These are phyloP conservation scores for Halcyon badia DNA, from an alignment of 2,797 vertebrate species.

Conservation along the genomic window DNA sequence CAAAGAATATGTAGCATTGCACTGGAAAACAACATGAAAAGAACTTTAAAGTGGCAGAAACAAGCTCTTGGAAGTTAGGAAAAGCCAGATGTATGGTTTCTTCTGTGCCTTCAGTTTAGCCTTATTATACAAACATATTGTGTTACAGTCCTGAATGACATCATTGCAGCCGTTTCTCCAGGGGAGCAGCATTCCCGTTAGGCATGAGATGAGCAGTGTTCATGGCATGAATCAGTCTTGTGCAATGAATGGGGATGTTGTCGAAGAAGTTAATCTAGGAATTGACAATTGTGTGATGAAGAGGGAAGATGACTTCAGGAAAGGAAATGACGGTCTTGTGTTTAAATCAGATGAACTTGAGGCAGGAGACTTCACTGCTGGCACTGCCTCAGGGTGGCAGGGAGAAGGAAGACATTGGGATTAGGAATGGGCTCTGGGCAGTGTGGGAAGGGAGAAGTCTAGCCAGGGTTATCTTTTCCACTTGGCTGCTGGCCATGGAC, in stretches of 20 bases:
- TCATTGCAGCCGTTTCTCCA: neutral
- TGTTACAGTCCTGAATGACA: neutral
- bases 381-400: neutral
- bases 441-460: neutral
- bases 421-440: neutral
- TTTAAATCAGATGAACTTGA: conserved; percentile 13
- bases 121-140: neutral
- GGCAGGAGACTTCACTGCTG: neutral
- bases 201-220: neutral
- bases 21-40: neutral
- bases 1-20: neutral
- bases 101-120: neutral
- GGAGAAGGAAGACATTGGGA: neutral
- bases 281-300: neutral
- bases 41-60: neutral
- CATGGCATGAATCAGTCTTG: neutral
- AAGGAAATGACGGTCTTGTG: neutral
- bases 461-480: neutral
- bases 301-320: neutral
- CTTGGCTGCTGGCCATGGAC: neutral
- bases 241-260: conserved; percentile 41
- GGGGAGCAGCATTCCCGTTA: neutral
- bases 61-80: neutral
- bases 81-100: neutral
- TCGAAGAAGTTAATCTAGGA: conserved; percentile 30